These are phyloP conservation scores for Spea multiplicata DNA, from an alignment of 2,113 vertebrate genomes.

Conservation along the genomic window DNA sequence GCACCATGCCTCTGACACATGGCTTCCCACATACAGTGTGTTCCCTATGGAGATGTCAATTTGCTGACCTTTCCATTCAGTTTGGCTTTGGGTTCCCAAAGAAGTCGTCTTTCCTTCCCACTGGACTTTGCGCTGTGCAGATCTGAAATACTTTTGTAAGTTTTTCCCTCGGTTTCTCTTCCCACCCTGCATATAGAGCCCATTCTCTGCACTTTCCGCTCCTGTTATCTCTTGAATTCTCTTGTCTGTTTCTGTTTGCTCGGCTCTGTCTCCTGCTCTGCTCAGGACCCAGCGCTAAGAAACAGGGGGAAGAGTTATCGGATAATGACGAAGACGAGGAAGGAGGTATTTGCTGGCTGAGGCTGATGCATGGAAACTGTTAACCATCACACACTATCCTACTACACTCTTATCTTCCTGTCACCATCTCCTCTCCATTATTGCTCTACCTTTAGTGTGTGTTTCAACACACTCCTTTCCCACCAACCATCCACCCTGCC, in stretches of 20 bases:
- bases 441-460: neutral
- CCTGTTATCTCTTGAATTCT: conserved; percentile 88
- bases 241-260: conserved; percentile 83
- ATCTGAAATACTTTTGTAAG: conserved; percentile 14
- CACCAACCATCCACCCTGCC: neutral
- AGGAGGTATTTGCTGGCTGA: conserved; percentile 97
- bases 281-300: conserved; percentile 97
- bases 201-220: conserved; percentile 62
- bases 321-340: conserved; percentile 99
- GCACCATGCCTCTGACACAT: neutral
- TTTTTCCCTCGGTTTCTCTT: conserved; percentile 1
- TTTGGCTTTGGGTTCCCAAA: neutral
- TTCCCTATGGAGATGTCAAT: neutral
- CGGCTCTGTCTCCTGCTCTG: conserved; percentile 51
- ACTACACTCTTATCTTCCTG: conserved; percentile 3
- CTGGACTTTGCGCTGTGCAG: neutral
- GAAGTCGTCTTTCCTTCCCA: neutral
- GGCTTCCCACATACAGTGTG: neutral
- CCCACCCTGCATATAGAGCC: conserved; percentile 11
- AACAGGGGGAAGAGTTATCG: conserved; percentile 98
- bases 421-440: neutral
- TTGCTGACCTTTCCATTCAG: neutral
- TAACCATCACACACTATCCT: conserved; percentile 52
- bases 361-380: conserved; percentile 82
- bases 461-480: neutral